Percentiles rank a stretch among this genome's conserved stretches.
These are phyloP conservation scores for Micrasema longulum DNA, from an alignment of 1,140 invertebrate species.

Conservation along the genomic window DNA sequence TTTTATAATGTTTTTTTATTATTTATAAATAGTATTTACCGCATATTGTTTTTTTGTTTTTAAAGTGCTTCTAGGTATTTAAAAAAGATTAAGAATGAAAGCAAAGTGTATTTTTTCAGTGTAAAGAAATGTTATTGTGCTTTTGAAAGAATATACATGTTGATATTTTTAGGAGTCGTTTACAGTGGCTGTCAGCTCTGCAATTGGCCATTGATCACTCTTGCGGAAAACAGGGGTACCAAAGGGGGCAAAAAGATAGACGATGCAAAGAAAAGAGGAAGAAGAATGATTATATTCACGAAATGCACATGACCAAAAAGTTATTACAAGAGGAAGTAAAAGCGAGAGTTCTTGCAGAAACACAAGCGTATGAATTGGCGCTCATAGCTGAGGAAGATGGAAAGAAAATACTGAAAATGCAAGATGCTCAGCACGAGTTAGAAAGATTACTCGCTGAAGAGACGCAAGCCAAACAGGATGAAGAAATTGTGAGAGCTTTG, in stretches of 20 bases:
- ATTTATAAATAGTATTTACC: no score
- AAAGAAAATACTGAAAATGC: conserved; percentile 77
- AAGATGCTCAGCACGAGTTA: conserved; percentile 74
- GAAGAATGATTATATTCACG: conserved; percentile 68
- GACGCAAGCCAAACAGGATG: conserved; percentile 84
- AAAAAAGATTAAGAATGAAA: no score
- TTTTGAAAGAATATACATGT: background rate
- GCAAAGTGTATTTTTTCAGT: no score
- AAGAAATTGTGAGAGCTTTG: conserved; percentile 82
- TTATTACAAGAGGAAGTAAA: conserved; percentile 74
- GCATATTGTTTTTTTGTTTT: no score
- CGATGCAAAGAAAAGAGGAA: conserved; percentile 71
- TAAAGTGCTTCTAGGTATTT: no score
- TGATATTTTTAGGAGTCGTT: conserved; percentile 64
- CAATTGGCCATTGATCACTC: conserved; percentile 77
- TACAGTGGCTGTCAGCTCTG: conserved; percentile 80
- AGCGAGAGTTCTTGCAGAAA: conserved; percentile 77
- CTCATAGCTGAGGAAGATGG: conserved; percentile 77
- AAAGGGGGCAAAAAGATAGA: conserved; percentile 72
- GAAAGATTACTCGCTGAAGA: conserved; percentile 82
- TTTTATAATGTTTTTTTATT: background rate
- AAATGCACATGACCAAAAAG: conserved; percentile 65
- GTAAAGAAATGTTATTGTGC: no score
- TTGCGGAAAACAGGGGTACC: conserved; percentile 74
- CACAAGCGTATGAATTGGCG: conserved; percentile 72